Base-by-base conservation (phyloP, 1,140 invertebrate genomes). In the Orius insidiosus region DNA sequence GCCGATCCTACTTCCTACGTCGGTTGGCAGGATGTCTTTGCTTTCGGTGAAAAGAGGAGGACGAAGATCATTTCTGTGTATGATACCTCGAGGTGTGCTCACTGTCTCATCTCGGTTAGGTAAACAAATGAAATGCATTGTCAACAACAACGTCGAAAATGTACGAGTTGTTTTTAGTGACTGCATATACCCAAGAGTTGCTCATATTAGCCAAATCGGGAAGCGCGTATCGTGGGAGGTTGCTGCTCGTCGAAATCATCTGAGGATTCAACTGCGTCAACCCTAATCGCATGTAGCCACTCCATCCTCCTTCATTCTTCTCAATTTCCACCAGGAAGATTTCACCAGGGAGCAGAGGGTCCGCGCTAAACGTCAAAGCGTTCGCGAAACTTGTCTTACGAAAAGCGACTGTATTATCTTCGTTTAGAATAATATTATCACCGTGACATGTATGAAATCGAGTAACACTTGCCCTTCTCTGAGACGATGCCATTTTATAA, bases 251-350 rank as follows among this genome's bases (percentile, higher is more conserved):
- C 3, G 42, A 14, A 1, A 48, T 48, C 5, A 69, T 68, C 46
- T 72, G 69, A 0, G 85, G 84, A 59, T 87, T 74, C 2, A 87
- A 63, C 54, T 92, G 78, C 1, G 90, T 95, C 1, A 97, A 67
- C 0, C 92, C n/a, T n/a, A 95, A 65, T 53, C 89, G 69, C 73
- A 96, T 80, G 63, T 94, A 85, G 31, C 92, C 92, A 59, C 84
- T 92, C 92, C 92, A 96, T 49, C 63, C 96, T 87, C 47, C 85
- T 92, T 60, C 88, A 82, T 55, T 90, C 86, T n/a, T n/a, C n/a
- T n/a, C n/a, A n/a, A 48, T 96, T 95, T 69, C 95, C 88, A 97
- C 70, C 31, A 95, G 67, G 65, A 97, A 96, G 62, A 95, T 85
- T 68, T 96, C 90, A 9, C 85, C 85, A 2, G 87, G 85, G 46